Base-by-base conservation (phyloP, 2,888 invertebrate genomes). In the Acleris literana region DNA sequence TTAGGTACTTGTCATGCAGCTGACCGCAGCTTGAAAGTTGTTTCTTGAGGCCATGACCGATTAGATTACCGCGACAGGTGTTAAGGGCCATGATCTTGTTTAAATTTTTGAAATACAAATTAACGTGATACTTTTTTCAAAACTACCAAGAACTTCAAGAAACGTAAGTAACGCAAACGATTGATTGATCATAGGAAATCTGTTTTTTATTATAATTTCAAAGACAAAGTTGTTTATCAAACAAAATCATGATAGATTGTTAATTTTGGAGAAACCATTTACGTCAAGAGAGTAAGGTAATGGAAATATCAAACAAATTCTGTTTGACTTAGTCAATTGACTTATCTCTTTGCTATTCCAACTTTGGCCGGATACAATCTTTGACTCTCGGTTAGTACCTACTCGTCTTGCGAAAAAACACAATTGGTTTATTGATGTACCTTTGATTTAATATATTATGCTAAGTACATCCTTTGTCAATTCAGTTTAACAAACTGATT, bases 221-320 rank as follows among this genome's bases (percentile, higher is more conserved):
- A n/a, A 46, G n/a, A 46, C 39, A 20, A 43, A 20, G 39, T 43
- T 18, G 5, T 39, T 54, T 39, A 39, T 16, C 33, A 54, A 39
- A 13, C 18, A 33, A 43, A 20, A 55, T n/a, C 16, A 16, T 39
- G 39, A 43, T 43, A 39, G 39, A 33, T 17, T 13, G 53, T 33
- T 9, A 54, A 54, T 55, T 55, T 18, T 13, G 39, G 55, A 16
- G 39, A 29, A 18, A 20, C 39, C 20, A 43, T 33, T 39, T 55
- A 16, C 55, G 55, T 55, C 55, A 55, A 20, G 18, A 18, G 55
- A 20, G 13, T 20, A 18, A 9, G 20, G 55, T 55, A 55, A 55
- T 55, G 55, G 39, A 39, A 55, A 39, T 55, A 55, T 55, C 55
- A 39, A 55, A 55, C 39, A 55, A 43, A 13, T 43, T 11, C 16